Evolutionary conservation across 2,113 vertebrate species (phyloP), one percentile per base, ranked within the genome.

Genomic region (Malaclemys terrapin): DNA sequence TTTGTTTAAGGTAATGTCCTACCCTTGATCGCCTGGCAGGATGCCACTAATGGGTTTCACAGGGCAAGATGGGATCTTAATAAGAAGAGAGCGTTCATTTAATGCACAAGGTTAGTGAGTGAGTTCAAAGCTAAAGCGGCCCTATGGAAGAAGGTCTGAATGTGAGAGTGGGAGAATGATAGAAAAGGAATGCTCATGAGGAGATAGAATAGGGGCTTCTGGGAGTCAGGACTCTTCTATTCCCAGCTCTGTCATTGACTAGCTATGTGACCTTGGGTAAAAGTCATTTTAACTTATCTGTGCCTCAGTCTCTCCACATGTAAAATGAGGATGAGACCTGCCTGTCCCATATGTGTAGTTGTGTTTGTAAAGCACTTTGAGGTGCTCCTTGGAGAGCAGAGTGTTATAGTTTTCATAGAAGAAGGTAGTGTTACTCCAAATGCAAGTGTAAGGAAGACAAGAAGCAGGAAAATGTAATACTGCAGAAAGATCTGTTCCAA

Each of bases 391-490:
- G 38, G 13, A 78, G 75, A 47, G 17, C 38, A 25, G 80, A 45
- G 19, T 86, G 50, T 20, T 80, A 35, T 54, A 31, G 52, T 89
- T 90, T 50, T 5, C 10, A 75, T 25, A 86, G 16, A 84, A 38
- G 19, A 72, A 0, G 0, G n/a, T 57, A 25, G 82, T 79, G 8
- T 89, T 92, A 50, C 80, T 93, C 83, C 72, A 94, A 90, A 62
- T 76, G 59, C 83, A 97, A 50, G 57, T 94, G 89, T 27, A 88
- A 17, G 95, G 50, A 91, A 94, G 87, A 87, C 76, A 82, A 82
- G 90, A 49, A 49, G 31, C 59, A 20, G 53, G 86, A 90, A 93
- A 72, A 16, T 16, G 12, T 14, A 50, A 17, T 65, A 83, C 27
- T 31, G 65, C n/a, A 38, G 75, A 89, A 50, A 82, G 50, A 90